phyloP scores from a whole-genome alignment of 2,113 vertebrate species.

The Nanorana parkeri region DNA sequence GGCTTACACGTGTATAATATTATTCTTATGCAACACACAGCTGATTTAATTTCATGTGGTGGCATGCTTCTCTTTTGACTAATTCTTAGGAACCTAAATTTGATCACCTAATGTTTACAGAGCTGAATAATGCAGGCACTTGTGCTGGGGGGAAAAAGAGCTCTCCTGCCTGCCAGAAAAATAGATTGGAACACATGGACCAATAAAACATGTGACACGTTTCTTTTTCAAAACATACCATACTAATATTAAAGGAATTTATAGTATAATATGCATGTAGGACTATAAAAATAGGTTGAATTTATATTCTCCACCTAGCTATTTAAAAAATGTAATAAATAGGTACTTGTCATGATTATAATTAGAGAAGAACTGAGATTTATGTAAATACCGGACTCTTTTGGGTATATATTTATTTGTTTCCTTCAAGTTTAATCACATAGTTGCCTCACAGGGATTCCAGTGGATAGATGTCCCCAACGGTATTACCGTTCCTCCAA shows the following conservation, averaged over 20 bases:
- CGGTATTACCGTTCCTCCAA: no score
- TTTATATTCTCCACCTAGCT: no score
- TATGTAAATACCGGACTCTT: no score
- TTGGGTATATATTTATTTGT: no score
- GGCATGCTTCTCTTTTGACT: slow-evolving; percentile 28
- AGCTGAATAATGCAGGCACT: slow-evolving; percentile 24
- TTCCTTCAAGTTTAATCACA: no score
- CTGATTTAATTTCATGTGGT: slow-evolving; percentile 14
- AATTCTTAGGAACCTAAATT: slow-evolving; percentile 32
- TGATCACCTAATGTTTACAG: slow-evolving; percentile 12
- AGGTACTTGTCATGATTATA: no score
- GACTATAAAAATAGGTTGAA: no score
- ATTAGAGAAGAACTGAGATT: no score
- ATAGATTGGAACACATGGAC: not conserved
- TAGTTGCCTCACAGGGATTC: no score
- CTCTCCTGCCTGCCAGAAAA: not conserved
- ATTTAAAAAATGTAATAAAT: no score
- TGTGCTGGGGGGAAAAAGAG: not conserved
- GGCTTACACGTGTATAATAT: slow-evolving; percentile 29
- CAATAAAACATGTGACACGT: not conserved
- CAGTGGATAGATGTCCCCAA: no score
- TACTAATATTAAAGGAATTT: not conserved
- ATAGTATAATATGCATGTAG: not conserved
- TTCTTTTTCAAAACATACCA: not conserved
- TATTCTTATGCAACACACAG: slow-evolving; percentile 4